Evolutionary conservation across 2,888 invertebrate genomes (phyloP), one percentile per base, ranked within the genome.

Genomic region (Cheiracanthium punctorium): DNA sequence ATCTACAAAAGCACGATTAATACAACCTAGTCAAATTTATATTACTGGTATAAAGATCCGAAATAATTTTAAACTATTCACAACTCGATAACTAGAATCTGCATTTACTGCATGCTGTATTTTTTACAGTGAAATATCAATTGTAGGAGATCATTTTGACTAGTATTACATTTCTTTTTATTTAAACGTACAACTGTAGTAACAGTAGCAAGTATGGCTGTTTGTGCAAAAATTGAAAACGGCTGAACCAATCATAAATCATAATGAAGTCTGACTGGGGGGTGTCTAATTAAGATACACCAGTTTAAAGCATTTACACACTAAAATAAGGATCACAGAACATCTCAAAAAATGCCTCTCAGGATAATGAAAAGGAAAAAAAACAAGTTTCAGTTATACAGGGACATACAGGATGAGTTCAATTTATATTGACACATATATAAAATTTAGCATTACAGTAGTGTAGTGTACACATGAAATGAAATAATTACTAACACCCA

Each of bases 321-420:
- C 30, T 67, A 32, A 67, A 37, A 37, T 7, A 30, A 67, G 30
- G 67, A 67, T 67, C 67, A 67, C 67, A 67, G 67, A 67, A 67
- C 10, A n/a, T 67, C 14, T 67, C 17, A 32, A 32, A 64, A 32
- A 67, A 67, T 67, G 67, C 67, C 67, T 32, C 30, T 58, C 17
- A 12, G 58, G 58, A 24, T 58, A 12, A 58, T 58, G 58, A 58
- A 58, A n/a, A n/a, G n/a, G n/a, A n/a, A n/a, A n/a, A n/a, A n/a
- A n/a, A 48, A 48, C 37, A 48, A 48, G 48, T 58, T 58, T 24
- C 20, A 58, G 58, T 58, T 58, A 10, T 24, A 58, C 58, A 58
- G 58, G n/a, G 58, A 58, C 58, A 58, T 24, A 24, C 20, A 58
- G 20, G 8, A 58, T 58, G 58, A 58, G 4, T 1, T 24, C 4